phyloP scores from a whole-genome alignment of 2,888 invertebrate species.

The Netelia inedita region DNA sequence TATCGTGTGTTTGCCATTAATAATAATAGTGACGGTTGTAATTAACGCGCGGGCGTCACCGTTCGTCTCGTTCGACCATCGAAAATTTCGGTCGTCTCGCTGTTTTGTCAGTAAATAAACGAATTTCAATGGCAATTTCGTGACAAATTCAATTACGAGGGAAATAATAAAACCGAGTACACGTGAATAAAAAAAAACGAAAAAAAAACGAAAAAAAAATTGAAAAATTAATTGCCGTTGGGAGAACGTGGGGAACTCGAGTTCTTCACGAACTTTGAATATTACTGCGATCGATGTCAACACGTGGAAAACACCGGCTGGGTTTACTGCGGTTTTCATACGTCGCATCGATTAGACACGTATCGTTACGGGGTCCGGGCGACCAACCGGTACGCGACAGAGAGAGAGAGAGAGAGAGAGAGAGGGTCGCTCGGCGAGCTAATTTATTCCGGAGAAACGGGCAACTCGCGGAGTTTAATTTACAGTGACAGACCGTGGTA shows the following conservation, averaged over 20 bases:
- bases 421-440: conserved; percentile 33
- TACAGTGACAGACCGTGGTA: conserved; percentile 32
- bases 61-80: not conserved
- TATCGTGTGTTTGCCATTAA: conserved; percentile 4
- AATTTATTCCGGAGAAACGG: conserved; percentile 37
- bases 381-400: not conserved
- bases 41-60: conserved; percentile 19
- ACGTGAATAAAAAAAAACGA: not conserved
- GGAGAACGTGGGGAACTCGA: not conserved
- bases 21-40: conserved; percentile 24
- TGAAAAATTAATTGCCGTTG: not conserved
- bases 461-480: conserved; percentile 46
- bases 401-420: too few relatives aligned
- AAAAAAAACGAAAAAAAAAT: not conserved
- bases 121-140: not conserved
- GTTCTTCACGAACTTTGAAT: too few relatives aligned
- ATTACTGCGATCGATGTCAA: conserved; percentile 11
- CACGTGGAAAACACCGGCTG: conserved; percentile 26
- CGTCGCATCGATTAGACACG: conserved; percentile 52
- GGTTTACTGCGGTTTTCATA: conserved; percentile 9
- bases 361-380: conserved; percentile 18
- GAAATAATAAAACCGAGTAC: not conserved
- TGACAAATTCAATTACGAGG: not conserved
- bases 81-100: too few relatives aligned
- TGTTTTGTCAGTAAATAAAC: too few relatives aligned